Evolutionary conservation across 2,888 invertebrate genomes (phyloP), one percentile per base, ranked within the genome.

Genomic region (Choreutis nemorana): DNA sequence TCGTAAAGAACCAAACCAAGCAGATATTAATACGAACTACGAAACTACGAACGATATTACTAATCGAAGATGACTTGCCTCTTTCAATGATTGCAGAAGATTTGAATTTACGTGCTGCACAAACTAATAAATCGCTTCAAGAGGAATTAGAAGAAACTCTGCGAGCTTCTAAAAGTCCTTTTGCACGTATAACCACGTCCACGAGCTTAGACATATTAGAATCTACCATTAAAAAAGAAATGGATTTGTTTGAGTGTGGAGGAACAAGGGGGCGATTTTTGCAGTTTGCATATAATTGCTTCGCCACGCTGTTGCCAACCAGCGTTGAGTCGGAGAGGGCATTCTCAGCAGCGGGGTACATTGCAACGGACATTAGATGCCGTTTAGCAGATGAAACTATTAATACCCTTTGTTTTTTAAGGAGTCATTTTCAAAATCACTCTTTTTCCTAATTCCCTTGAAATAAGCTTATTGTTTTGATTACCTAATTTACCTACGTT

Each of bases 291-390:
- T 23, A 37, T 33, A 30, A 37, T 30, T 31, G 37, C 36, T 36
- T 14, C n/a, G n/a, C n/a, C n/a, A n/a, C n/a, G n/a, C n/a, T n/a
- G n/a, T n/a, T n/a, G n/a, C n/a, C n/a, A n/a, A 40, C 36, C 26
- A 38, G 32, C 27, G 37, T 41, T 31, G 39, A 39, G 31, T 30
- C 37, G 15, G 35, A 41, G 31, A 29, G 38, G 28, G 39, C 37
- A 11, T 39, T 35, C 16, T 39, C 35, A 30, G 33, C 36, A 11
- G 37, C 36, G 20, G 37, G 35, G 29, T 39, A 39, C 32, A 22
- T 37, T 23, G 27, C 30, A 21, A 31, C 22, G 29, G 32, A 37
- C 28, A 31, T 39, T 24, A 36, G 36, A 35, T 33, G 36, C 29
- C 30, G 32, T 29, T 32, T 32, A 31, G 27, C 31, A 30, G 35